Evolutionary conservation across 2,113 vertebrate genomes (phyloP), one percentile per base, ranked within the genome.

Genomic region (Rhineura floridana): DNA sequence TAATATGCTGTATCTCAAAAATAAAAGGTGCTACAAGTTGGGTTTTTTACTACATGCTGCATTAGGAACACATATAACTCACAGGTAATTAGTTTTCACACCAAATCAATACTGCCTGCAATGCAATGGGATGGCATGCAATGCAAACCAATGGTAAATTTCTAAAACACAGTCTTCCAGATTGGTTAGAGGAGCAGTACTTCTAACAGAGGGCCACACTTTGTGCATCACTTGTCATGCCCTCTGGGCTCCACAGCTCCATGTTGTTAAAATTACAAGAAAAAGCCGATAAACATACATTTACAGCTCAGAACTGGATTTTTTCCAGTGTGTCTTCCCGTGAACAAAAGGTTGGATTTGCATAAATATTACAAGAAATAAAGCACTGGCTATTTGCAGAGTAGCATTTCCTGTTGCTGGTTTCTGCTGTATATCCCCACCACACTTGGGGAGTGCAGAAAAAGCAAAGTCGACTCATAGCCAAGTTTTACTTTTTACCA

Each of bases 1-100:
- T 0, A 13, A 0, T 1, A 1, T 1, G 69, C 82, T 91, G 67
- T 19, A 70, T n/a, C 69, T 83, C 0, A 0, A 50, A 83, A 79
- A n/a, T 8, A 46, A 76, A 48, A 36, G 52, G 81, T 28, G 62
- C 77, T 86, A 78, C 39, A 42, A 69, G 91, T 44, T 11, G 75
- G 39, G 23, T 15, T 8, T 77, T 48, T 75, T 77, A 72, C 70
- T 30, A 63, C 75, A 42, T 82, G 63, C 39, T 39, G 15, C 28
- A 83, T 28, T 21, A 23, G 42, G 52, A 44, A 3, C 44, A 72
- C 0, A 11, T 12, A 0, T 63, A 81, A 33, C 19, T 28, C 44
- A 46, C 59, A 72, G 2, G 4, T 72, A 19, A n/a, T 13, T 39
- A 82, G 12, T 50, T 83, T 75, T 63, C 46, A 67, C 28, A 75